Base-by-base conservation (phyloP, 2,113 vertebrate species). In the Oryzias javanicus region DNA sequence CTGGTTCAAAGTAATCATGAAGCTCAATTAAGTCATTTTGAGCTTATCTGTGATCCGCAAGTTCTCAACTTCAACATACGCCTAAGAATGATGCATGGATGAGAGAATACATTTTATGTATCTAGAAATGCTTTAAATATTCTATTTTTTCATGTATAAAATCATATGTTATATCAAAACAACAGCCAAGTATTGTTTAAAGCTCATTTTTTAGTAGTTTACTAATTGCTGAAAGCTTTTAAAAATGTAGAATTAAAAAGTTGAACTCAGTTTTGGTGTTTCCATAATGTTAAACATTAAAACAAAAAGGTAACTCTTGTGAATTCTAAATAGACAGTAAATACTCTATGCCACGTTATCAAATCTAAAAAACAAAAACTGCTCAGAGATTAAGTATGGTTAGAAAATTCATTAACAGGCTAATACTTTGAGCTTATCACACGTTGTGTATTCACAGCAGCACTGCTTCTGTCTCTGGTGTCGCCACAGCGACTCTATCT, bases 401-500 rank as follows among this genome's bases (percentile, higher is more conserved):
- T 49, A 67, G 15, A 29, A 60, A 67, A 72, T 70, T 45, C 6
- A 72, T 76, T 55, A 44, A 49, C 8, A 15, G 29, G 42, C 24
- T 51, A 49, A 77, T 71, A 29, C 55, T 61, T 76, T 57, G 54
- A 55, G 14, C 67, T 74, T 60, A 76, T 80, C 70, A 59, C 55
- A 69, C 73, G 72, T 47, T 35, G 49, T 64, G 63, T 46, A 67
- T 69, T 58, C 44, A 75, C 60, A 63, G 64, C 64, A 70, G 61
- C 76, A 70, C 76, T 14, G 50, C 72, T 72, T 78, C 62, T 57
- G 76, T 76, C 45, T 61, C 68, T 45, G 50, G 24, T 80, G 80
- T 84, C 71, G 60, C 66, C 78, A 74, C 72, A 73, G 76, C 77
- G 86, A 86, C 72, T 50, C 70, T 84, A 83, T 91, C 77, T 91